Percentiles rank a stretch among this genome's conserved stretches.
phyloP scores from a whole-genome alignment of 2,797 vertebrate species.

The Petrocephalus schoutedeni region DNA sequence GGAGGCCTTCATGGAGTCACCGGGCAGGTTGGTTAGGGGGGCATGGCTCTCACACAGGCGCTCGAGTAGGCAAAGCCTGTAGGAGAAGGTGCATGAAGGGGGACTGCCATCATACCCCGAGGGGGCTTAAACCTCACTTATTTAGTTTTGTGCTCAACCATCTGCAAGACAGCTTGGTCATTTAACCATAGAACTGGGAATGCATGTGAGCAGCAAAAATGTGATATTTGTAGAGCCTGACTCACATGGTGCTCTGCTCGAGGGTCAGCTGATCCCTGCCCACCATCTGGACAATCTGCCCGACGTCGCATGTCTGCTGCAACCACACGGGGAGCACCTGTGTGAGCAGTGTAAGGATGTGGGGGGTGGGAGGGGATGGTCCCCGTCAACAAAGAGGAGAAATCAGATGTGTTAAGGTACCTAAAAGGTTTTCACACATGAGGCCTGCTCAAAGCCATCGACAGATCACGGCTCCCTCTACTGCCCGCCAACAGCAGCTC shows the following conservation, averaged over 20 bases:
- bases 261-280: constrained; percentile 70
- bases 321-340: constrained; percentile 86
- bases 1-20: constrained; percentile 66
- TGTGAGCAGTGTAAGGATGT: background rate
- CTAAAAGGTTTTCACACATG: background rate
- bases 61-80: constrained; percentile 74
- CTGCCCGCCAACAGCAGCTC: background rate
- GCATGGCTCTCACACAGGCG: constrained; percentile 69
- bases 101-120: background rate
- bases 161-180: background rate
- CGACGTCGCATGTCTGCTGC: constrained; percentile 67
- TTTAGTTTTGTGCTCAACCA: background rate
- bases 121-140: background rate
- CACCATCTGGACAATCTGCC: constrained; percentile 67
- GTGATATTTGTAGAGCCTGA: constrained; percentile 9
- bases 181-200: background rate
- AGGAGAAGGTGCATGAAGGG: constrained; percentile 15
- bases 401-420: background rate
- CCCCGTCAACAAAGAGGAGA: background rate
- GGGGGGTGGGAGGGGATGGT: background rate
- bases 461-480: background rate
- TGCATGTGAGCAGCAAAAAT: background rate
- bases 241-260: constrained; percentile 80
- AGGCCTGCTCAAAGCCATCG: background rate
- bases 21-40: constrained; percentile 66